Conservation (phyloP, 2,888 invertebrate species). For the Drosophila neutralis region DNA sequence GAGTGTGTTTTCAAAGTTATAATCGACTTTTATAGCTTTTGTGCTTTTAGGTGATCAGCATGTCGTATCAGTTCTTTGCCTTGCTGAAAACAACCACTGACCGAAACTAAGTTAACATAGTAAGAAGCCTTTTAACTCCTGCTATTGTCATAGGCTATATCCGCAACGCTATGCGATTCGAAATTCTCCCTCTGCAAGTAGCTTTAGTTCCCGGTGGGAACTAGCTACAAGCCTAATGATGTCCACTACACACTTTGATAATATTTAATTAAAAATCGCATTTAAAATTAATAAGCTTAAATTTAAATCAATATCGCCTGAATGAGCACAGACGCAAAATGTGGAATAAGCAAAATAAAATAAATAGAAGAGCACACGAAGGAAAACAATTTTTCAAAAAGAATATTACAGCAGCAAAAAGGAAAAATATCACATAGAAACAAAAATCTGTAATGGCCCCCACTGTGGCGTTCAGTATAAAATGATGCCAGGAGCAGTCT, state of each 20-base stretch:
- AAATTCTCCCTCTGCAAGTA: not conserved
- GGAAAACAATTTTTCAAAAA: slow-evolving; percentile 70
- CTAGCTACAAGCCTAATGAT: slow-evolving; percentile 43
- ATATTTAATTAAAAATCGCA: slow-evolving; percentile 76
- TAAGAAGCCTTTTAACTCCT: not conserved
- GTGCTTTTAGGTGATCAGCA: slow-evolving; percentile 70
- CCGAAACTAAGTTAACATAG: slow-evolving; percentile 26
- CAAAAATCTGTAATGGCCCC: slow-evolving; percentile 44
- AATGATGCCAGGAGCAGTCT: slow-evolving; percentile 18
- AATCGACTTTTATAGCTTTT: not conserved
- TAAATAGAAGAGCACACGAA: slow-evolving; percentile 42
- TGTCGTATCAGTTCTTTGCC: slow-evolving; percentile 80
- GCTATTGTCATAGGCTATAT: not conserved
- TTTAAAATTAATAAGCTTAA: slow-evolving; percentile 78
- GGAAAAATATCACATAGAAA: slow-evolving; percentile 29
- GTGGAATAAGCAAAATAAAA: slow-evolving; percentile 21
- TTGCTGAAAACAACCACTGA: slow-evolving; percentile 66
- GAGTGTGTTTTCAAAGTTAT: not conserved
- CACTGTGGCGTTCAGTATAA: slow-evolving; percentile 25
- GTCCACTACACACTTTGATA: slow-evolving; percentile 63
- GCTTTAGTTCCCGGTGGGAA: not conserved
- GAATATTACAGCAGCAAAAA: slow-evolving; percentile 68
- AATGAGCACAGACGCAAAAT: slow-evolving; percentile 50
- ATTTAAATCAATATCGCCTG: slow-evolving; percentile 74
- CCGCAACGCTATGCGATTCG: not conserved